Percentiles rank a stretch among this genome's conserved stretches.
Evolutionary conservation across 2,888 invertebrate species (phyloP).

Genomic region (Alviniconcha strummeri): DNA sequence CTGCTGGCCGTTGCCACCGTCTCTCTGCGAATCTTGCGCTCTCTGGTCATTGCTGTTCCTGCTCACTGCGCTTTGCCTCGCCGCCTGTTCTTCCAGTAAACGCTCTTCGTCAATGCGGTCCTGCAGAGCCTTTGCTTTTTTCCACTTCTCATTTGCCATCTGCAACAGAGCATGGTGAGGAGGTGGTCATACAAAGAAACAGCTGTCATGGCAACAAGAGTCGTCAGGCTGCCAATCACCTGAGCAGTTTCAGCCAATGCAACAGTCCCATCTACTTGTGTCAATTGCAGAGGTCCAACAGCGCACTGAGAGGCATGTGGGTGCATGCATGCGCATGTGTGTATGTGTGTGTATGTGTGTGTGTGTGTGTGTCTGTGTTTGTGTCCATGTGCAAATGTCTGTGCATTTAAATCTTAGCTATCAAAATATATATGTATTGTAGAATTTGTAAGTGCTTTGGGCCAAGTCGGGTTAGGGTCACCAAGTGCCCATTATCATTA

Average conservation of each 20-base stretch:
- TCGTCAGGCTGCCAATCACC: too few relatives aligned
- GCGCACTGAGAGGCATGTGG: not conserved
- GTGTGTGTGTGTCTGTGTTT: too few relatives aligned
- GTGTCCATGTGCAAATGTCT: not conserved
- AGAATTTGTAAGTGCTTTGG: too few relatives aligned
- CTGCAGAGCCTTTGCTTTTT: slow-evolving; percentile 24
- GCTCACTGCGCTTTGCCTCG: not conserved
- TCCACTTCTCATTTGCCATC: slow-evolving; percentile 19
- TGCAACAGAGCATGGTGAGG: not conserved
- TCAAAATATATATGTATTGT: too few relatives aligned
- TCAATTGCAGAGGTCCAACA: not conserved
- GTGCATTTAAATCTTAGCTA: too few relatives aligned
- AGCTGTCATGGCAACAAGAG: too few relatives aligned
- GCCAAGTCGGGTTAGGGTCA: too few relatives aligned
- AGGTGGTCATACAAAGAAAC: not conserved
- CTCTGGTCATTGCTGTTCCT: not conserved
- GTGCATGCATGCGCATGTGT: slow-evolving; percentile 2
- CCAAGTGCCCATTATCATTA: too few relatives aligned
- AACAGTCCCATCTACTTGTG: not conserved
- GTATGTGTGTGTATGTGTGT: slow-evolving; percentile 15
- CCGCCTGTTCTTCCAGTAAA: slow-evolving; percentile 22
- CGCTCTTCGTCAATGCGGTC: slow-evolving; percentile 30
- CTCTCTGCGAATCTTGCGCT: not conserved
- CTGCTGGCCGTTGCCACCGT: not conserved
- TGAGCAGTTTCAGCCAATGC: too few relatives aligned